Conservation (phyloP, 2,797 vertebrate species). For the Leptatherina wallacei region DNA sequence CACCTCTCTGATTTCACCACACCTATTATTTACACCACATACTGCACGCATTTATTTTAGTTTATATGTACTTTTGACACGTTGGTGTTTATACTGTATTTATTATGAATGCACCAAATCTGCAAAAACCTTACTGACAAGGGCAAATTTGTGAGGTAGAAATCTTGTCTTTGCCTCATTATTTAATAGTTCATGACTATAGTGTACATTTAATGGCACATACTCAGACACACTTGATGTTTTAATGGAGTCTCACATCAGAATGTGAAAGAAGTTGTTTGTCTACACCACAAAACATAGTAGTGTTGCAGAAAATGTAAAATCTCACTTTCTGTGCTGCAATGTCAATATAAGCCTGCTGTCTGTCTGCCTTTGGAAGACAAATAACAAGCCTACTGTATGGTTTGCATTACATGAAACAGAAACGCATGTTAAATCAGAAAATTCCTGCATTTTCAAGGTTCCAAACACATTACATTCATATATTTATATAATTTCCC, state of each 20-base stretch:
- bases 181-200: slow-evolving; percentile 4
- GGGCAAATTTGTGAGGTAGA: not conserved
- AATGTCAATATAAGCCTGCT: not conserved
- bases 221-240: slow-evolving; percentile 12
- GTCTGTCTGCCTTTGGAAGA: not conserved
- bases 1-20: slow-evolving; percentile 9
- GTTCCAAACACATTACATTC: not conserved
- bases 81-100: not conserved
- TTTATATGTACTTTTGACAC: not conserved
- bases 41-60: slow-evolving; percentile 5
- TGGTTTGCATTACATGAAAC: not conserved
- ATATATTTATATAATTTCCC: not conserved
- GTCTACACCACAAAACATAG: no score
- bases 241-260: not conserved
- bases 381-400: not conserved
- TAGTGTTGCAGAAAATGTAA: no score
- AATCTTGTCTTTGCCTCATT: slow-evolving; percentile 22
- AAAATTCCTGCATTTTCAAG: no score
- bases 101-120: not conserved
- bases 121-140: not conserved
- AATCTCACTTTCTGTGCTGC: no score
- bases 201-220: slow-evolving; percentile 3
- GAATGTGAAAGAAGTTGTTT: not conserved
- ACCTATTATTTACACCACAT: slow-evolving; percentile 13
- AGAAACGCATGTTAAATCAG: not conserved